Conservation (phyloP, 2,113 vertebrate genomes). For the Xenopus borealis region DNA sequence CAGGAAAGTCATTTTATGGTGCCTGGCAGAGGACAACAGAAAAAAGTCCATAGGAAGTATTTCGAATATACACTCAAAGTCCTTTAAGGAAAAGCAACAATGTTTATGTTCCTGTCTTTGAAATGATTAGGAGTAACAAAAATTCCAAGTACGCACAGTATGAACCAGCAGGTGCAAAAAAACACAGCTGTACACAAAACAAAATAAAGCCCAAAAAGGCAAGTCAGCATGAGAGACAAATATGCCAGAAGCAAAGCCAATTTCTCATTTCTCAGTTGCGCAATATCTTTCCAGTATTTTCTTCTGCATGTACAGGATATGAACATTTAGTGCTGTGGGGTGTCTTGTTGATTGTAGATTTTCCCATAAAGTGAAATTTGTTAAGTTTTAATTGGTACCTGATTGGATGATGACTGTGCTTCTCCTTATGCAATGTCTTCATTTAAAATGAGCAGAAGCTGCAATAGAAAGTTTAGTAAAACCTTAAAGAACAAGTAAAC, state of each 20-base stretch:
- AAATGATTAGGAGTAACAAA: conserved; percentile 51
- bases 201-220: fast-evolving
- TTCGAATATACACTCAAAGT: conserved; percentile 35
- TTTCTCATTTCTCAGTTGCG: background rate
- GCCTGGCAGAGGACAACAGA: conserved; percentile 68
- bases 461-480: too few species aligned
- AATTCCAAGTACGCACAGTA: conserved; percentile 52
- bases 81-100: conserved; percentile 52
- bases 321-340: conserved; percentile 6
- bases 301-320: conserved; percentile 1
- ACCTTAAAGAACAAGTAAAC: too few species aligned
- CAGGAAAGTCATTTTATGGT: conserved; percentile 64
- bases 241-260: conserved; percentile 20
- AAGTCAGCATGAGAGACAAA: conserved; percentile 35
- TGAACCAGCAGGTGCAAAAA: conserved; percentile 52
- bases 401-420: background rate
- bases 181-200: conserved; percentile 2
- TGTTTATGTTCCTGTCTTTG: conserved; percentile 60
- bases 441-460: background rate
- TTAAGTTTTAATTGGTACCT: background rate
- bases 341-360: background rate
- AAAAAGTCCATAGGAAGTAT: conserved; percentile 60
- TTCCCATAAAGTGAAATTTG: background rate
- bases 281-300: conserved; percentile 19
- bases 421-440: background rate